phyloP scores from a whole-genome alignment of 2,888 invertebrate species.

The Hyposoter didymator region DNA sequence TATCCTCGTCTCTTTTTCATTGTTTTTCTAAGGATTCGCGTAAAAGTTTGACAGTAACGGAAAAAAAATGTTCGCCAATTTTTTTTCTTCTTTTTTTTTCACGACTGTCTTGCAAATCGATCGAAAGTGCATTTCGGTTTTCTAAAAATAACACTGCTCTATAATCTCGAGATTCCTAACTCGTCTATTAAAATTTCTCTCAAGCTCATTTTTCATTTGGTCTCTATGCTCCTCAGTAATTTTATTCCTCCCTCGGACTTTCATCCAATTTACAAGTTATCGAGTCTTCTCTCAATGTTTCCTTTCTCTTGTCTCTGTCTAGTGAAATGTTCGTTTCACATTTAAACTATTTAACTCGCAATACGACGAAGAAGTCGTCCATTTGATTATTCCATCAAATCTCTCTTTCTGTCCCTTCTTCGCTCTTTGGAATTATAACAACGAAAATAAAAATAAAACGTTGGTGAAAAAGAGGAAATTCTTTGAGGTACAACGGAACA shows the following conservation, averaged over 20 bases:
- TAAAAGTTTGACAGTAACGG: constrained; percentile 6
- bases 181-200: constrained; percentile 16
- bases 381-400: neutral
- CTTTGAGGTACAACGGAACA: neutral
- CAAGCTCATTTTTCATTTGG: constrained; percentile 24
- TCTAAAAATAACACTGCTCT: constrained; percentile 36
- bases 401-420: neutral
- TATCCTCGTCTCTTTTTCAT: neutral
- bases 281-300: neutral
- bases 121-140: constrained; percentile 1
- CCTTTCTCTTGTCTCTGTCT: neutral
- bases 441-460: neutral
- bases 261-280: constrained; percentile 28
- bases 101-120: constrained; percentile 1
- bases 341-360: constrained; percentile 11
- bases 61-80: neutral
- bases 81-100: neutral
- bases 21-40: constrained; percentile 9
- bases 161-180: too few relatives aligned
- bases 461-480: neutral
- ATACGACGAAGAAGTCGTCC: neutral
- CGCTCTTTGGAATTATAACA: neutral
- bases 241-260: neutral
- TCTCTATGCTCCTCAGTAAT: constrained; percentile 6
- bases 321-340: neutral